Conservation (phyloP, 2,888 invertebrate genomes). For the Magallana nippona region DNA sequence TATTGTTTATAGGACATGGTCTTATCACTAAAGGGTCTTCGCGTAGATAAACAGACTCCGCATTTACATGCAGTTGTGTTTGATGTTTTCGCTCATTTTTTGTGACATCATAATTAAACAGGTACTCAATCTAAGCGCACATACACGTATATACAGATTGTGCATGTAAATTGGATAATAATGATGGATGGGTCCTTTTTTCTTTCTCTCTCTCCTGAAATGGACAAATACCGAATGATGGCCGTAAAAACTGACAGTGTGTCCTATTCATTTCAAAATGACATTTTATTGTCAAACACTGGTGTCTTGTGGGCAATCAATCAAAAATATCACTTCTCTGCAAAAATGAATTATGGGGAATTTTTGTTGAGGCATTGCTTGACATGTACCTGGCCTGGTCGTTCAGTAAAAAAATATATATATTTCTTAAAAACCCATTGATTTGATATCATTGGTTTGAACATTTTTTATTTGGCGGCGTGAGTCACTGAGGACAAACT, state of each 20-base stretch:
- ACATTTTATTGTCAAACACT: conserved; percentile 26
- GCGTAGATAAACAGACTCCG: background rate
- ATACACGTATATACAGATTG: background rate
- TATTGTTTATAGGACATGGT: background rate
- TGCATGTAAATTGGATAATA: background rate
- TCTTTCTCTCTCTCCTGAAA: background rate
- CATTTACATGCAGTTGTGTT: background rate
- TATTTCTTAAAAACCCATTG: background rate
- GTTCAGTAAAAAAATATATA: background rate
- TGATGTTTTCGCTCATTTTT: background rate
- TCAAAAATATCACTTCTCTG: conserved; percentile 18
- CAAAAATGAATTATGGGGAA: conserved; percentile 19
- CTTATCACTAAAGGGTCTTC: background rate
- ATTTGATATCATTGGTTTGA: background rate
- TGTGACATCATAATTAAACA: background rate
- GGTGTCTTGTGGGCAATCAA: conserved; percentile 13
- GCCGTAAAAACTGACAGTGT: conserved; percentile 19
- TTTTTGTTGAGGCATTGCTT: background rate
- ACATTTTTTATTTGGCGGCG: conserved; percentile 6
- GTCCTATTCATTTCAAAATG: conserved; percentile 32
- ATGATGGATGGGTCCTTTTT: background rate
- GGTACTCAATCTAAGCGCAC: background rate
- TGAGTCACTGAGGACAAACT: conserved; percentile 7
- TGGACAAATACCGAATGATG: conserved; percentile 5
- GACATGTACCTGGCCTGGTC: conserved; percentile 1